phyloP scores from a whole-genome alignment of 2,888 invertebrate species.

The Habrosyne pyritoides region DNA sequence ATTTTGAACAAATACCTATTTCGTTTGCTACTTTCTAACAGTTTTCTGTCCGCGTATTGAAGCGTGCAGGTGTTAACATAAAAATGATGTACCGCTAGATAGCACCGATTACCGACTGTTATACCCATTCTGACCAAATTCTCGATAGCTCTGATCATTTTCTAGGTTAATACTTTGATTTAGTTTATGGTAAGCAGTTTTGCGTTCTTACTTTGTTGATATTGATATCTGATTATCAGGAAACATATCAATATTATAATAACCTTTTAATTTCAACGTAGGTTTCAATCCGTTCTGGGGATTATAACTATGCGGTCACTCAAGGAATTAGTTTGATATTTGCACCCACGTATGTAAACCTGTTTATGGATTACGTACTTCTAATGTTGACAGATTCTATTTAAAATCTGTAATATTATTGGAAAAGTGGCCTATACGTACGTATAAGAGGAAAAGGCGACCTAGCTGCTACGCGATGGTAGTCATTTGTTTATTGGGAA shows the following conservation, averaged over 20 bases:
- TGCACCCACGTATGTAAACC: background rate
- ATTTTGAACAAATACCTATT: background rate
- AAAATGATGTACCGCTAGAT: slow-evolving; percentile 49
- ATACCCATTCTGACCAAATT: slow-evolving; percentile 29
- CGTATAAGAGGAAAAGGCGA: too few species aligned
- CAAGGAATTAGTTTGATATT: background rate
- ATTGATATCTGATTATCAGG: too few species aligned
- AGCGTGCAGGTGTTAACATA: slow-evolving; percentile 37
- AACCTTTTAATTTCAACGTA: background rate
- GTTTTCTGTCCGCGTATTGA: slow-evolving; percentile 16
- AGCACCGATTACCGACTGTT: slow-evolving; percentile 46
- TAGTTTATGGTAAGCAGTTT: background rate
- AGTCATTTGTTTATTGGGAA: too few species aligned
- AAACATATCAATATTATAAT: background rate
- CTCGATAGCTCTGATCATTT: background rate
- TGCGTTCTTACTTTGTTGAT: background rate
- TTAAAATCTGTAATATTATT: too few species aligned
- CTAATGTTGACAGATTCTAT: too few species aligned
- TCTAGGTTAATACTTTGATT: background rate
- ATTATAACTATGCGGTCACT: too few species aligned
- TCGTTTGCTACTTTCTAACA: background rate
- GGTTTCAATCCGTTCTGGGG: too few species aligned
- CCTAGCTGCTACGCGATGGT: too few species aligned
- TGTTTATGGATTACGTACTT: too few species aligned
- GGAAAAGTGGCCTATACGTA: too few species aligned